Evolutionary conservation across 35 echinoderm and acorn worm genomes (phyloP).

Genomic region (Chiridota heheva): DNA sequence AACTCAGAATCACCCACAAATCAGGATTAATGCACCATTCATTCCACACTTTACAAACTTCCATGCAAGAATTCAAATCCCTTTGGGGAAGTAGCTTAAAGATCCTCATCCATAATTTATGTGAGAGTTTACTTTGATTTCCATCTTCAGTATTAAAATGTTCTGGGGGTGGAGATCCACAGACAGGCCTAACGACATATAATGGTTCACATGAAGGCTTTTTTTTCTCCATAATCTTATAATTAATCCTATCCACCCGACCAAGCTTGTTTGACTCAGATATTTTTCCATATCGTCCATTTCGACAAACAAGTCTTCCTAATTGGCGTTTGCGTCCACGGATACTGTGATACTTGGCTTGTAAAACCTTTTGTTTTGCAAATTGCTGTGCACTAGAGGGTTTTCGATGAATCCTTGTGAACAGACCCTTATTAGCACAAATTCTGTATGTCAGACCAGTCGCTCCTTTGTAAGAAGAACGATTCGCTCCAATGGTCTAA

Average conservation of each 20-base stretch:
- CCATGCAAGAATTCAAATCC: slow-evolving; percentile 67
- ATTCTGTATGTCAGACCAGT: no score
- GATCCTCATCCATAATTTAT: slow-evolving; percentile 72
- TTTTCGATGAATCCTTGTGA: neutral
- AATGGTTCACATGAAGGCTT: slow-evolving; percentile 44
- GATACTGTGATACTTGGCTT: slow-evolving; percentile 69
- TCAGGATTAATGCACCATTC: slow-evolving; percentile 82
- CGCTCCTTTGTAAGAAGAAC: no score
- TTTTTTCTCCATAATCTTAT: slow-evolving; percentile 26
- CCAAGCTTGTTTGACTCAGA: no score
- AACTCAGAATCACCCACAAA: slow-evolving; percentile 67
- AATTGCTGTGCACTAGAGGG: slow-evolving; percentile 39
- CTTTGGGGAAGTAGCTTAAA: slow-evolving; percentile 57
- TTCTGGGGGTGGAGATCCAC: slow-evolving; percentile 68
- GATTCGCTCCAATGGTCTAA: no score
- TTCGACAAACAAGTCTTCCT: no score
- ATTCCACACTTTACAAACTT: slow-evolving; percentile 96
- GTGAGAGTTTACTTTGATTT: slow-evolving; percentile 36
- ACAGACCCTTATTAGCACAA: no score
- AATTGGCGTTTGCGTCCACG: slow-evolving; percentile 40
- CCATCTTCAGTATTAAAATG: slow-evolving; percentile 48
- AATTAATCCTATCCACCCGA: no score
- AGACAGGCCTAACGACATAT: slow-evolving; percentile 79
- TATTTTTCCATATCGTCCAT: no score
- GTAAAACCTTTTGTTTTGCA: slow-evolving; percentile 78